Base-by-base conservation (phyloP, 2,888 invertebrate species). In the Neria commutata region DNA sequence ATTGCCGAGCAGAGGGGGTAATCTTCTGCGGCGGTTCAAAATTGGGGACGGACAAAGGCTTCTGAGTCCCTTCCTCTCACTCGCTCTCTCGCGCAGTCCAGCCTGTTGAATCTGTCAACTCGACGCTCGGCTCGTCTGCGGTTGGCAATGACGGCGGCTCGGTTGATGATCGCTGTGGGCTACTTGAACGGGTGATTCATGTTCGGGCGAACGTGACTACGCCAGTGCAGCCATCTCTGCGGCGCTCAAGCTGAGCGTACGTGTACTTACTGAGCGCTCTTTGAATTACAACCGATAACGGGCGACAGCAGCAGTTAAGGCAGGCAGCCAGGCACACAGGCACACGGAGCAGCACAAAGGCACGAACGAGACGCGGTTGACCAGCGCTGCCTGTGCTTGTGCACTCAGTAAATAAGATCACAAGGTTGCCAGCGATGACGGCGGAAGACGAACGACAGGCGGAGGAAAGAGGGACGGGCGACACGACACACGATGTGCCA, bases 351-450 rank as follows among this genome's bases (percentile, higher is more conserved):
- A 17, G 23, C 16, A 21, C 51, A 23, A 19, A n/a, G 1, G n/a
- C 24, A 25, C 25, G 3, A 14, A 17, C 14, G 24, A 42, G 17
- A 42, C 46, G 11, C 24, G 24, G 24, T 14, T 4, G 23, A 46
- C 14, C 24, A 23, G 24, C 46, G n/a, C n/a, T 10, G 37, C 14
- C 11, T 26, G 48, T 26, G 68, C 72, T 69, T 68, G 63, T 66
- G 51, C 24, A 58, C 57, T 49, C 50, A 70, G 72, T 73, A 74
- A 73, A 74, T 75, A 73, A 71, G 72, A 75, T 73, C 71, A 74
- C 73, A 73, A 73, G 73, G 75, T 74, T 72, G 66, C 63, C 57
- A 62, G 58, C 53, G 49, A 60, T 63, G 57, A 66, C 67, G 66
- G 67, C 47, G 47, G 71, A 71, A 67, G 71, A 69, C 70, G 26